Base-by-base conservation (phyloP, 2,888 invertebrate species). In the Morinoia aosen region DNA sequence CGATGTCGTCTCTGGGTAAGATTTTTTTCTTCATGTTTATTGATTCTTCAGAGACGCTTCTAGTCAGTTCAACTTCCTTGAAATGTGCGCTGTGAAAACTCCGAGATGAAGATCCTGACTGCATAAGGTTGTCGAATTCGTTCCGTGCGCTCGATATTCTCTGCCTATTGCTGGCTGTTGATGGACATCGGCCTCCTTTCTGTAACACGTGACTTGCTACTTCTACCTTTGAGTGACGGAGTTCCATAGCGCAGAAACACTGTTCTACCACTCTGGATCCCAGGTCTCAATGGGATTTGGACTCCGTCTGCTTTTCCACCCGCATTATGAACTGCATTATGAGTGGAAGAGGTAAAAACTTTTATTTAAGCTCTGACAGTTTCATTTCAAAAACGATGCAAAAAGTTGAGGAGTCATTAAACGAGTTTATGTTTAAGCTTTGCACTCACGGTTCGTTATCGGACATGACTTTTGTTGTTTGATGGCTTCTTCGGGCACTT, bases 11-110 rank as follows among this genome's bases (percentile, higher is more conserved):
- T 5, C 12, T n/a, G 5, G 95, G 95, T n/a, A 95, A 25, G n/a
- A 95, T 64, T 95, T 48, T 95, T 40, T 61, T 58, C 64, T 95
- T 95, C 95, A 95, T 95, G 40, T 95, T 39, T n/a, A 48, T 64
- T 93, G 12, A 39, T 33, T 93, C 93, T 56, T 93, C 93, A 25
- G 93, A 57, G n/a, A 93, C 19, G 48, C 57, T 93, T n/a, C 14
- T 56, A 57, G 93, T 57, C 93, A 93, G 40, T 64, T 95, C 95
- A 95, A 95, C 48, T 48, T 95, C 95, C 40, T 14, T 61, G 58
- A 95, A 95, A 57, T 95, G 64, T 48, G 11, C 64, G 40, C 95
- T 95, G 12, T 64, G 48, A n/a, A 95, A 57, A 95, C 95, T 95
- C n/a, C 61, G n/a, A 61, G 61, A 95, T n/a, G 95, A 95, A 39